Base-by-base conservation (phyloP, 1,140 invertebrate genomes). In the Solenopsis fugax region DNA sequence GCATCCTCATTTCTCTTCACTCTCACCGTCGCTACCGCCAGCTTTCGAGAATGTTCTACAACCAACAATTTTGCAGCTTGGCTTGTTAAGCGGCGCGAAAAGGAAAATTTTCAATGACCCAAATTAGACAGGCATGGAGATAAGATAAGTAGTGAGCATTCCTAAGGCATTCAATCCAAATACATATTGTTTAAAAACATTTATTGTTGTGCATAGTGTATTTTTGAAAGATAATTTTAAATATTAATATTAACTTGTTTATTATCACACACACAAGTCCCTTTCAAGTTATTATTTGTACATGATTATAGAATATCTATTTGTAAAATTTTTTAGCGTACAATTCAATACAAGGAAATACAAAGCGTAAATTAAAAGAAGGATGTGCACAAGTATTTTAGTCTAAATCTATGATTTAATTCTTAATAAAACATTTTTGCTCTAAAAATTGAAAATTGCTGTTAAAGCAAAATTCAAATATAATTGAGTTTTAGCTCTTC, bases 31-130 rank as follows among this genome's bases (percentile, higher is more conserved):
- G 29, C 29, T 34, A n/a, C 24, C 21, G 82, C 13, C 73, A 41
- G 72, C 48, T 85, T 85, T 85, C 50, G 73, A 78, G 60, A 84
- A 84, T 84, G 80, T 72, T 84, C 71, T 60, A 84, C 80, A 82
- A 71, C 54, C 80, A 60, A 84, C 56, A 84, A 84, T 84, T 84
- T 84, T 84, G 69, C 69, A 84, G 69, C 56, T 60, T 50, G 7
- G 54, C 29, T 75, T 75, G 80, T 84, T 84, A 84, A 84, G n/a
- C 54, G 69, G 54, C 13, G 45, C 9, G 80, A 75, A 62, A 84
- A 21, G 54, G 56, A 84, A 84, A 73, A 75, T 75, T 48, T 58
- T 75, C 69, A 73, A 60, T 34, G 54, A 50, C 24, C 9, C 13
- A 41, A 60, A 73, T 75, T 84, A 60, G 13, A 18, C 7, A n/a